Evolutionary conservation across 1,140 invertebrate genomes (phyloP), one percentile per base, ranked within the genome.

Genomic region (Diorhabda elongata): DNA sequence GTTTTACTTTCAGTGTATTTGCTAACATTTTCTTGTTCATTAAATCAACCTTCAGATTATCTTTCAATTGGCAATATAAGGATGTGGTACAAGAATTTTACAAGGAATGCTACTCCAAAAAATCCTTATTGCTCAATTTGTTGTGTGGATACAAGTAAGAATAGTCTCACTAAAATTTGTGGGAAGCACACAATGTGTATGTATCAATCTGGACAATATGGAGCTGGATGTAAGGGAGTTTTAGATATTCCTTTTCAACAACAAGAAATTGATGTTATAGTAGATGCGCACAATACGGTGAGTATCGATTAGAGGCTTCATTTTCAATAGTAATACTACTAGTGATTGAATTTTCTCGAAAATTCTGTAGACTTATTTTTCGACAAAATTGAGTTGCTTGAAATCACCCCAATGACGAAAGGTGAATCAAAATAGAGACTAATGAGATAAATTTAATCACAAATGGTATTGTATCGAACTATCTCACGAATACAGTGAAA

Each of bases 271-370:
- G 66, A 73, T 41, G 65, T 63, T 3, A 76, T 81, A 26, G 68
- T 80, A 8, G 77, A 83, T 42, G 73, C 78, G 65, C 84, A 85
- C 73, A 88, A 88, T 76, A 72, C 78, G 6, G 73, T 84, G 52
- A 69, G 69, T 9, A 80, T 52, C 6, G 6, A 8, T 52, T 52
- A 52, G 47, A 52, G 2, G 2, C 6, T 26, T 26, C 26, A 26
- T 1, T 26, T 26, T 26, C 26, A 26, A 26, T 26, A 26, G 26
- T 26, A 26, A 26, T 26, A 26, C 0, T 26, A 26, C 26, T 26
- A 26, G 26, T 26, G 26, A 26, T 26, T 26, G 26, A 26, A 26
- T 26, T 26, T 26, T 26, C 26, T 26, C 26, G 26, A 26, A 26
- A 26, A 26, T 26, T 26, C 26, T 26, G 26, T 26, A 0, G 26